These are phyloP conservation scores for Nerophis ophidion DNA, from an alignment of 2,113 vertebrate species.

Conservation along the genomic window DNA sequence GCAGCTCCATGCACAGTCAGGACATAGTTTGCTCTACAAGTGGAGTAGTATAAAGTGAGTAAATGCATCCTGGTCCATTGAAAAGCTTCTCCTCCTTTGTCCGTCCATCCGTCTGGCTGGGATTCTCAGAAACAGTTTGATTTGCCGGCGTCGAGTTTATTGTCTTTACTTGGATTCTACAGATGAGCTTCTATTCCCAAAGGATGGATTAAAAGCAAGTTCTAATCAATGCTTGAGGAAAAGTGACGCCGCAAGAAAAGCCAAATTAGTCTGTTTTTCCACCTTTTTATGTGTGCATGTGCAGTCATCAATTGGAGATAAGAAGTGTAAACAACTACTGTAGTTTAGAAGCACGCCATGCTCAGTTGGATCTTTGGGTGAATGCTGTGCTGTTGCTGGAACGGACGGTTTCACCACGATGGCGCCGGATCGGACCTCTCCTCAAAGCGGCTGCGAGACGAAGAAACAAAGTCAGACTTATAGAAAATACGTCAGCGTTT, in stretches of 20 bases:
- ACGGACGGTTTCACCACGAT: slow-evolving; percentile 73
- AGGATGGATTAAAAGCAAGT: no score
- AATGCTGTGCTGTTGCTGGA: slow-evolving; percentile 70
- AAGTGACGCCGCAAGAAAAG: no score
- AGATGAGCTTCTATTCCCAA: no score
- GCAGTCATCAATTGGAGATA: neutral
- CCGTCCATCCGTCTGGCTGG: neutral
- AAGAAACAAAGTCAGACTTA: slow-evolving; percentile 23
- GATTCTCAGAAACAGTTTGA: slow-evolving; percentile 10
- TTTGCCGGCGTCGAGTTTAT: no score
- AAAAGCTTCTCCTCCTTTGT: slow-evolving; percentile 7
- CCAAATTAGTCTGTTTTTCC: no score
- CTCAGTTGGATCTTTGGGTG: slow-evolving; percentile 72
- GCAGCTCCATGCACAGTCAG: slow-evolving; percentile 50
- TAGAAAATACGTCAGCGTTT: neutral
- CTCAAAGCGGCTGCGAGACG: slow-evolving; percentile 80
- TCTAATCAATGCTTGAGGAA: no score
- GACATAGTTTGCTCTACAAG: slow-evolving; percentile 44
- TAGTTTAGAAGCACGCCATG: slow-evolving; percentile 76
- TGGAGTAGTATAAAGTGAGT: slow-evolving; percentile 55
- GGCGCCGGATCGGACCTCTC: slow-evolving; percentile 61
- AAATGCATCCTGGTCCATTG: slow-evolving; percentile 45
- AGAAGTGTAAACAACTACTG: slow-evolving; percentile 79
- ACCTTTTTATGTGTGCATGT: no score
- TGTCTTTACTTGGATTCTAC: neutral